A percentile compares a stretch with the other conserved stretches of the same genome.
Evolutionary conservation across 2,888 invertebrate species (phyloP).

Genomic region (Chloromyia formosa): DNA sequence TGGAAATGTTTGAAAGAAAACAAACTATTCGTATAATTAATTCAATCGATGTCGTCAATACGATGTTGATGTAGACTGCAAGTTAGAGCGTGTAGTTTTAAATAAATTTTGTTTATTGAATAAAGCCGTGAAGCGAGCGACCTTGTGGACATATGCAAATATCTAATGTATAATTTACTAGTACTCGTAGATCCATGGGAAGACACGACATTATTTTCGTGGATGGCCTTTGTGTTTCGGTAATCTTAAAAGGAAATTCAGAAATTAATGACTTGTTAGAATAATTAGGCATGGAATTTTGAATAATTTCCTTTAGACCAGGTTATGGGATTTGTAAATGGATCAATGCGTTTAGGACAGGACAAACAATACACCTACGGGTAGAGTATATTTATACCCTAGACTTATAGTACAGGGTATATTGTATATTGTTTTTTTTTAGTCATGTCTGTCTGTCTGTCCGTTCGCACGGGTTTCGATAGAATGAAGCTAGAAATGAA

Average conservation of each 20-base stretch:
- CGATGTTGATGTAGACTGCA: not conserved
- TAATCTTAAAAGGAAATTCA: not conserved
- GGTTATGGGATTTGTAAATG: too few relatives aligned
- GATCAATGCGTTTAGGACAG: too few relatives aligned
- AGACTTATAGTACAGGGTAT: too few relatives aligned
- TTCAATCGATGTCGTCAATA: not conserved
- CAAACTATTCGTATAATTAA: conserved; percentile 11
- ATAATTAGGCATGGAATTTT: too few relatives aligned
- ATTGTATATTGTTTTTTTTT: too few relatives aligned
- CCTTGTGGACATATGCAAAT: not conserved
- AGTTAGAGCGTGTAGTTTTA: not conserved
- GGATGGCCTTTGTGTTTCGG: not conserved
- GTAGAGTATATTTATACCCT: too few relatives aligned
- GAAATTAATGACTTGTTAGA: not conserved
- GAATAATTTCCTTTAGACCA: too few relatives aligned
- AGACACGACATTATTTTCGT: not conserved
- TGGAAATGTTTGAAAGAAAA: conserved; percentile 5
- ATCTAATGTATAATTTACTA: not conserved
- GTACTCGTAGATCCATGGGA: not conserved
- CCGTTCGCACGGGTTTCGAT: too few relatives aligned
- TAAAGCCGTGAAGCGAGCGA: not conserved
- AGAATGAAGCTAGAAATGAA: too few relatives aligned
- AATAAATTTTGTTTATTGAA: too few relatives aligned
- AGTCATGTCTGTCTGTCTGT: too few relatives aligned
- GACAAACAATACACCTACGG: too few relatives aligned